Conservation (phyloP, 1,140 invertebrate genomes). For the Drosophila pseudoananassae region DNA sequence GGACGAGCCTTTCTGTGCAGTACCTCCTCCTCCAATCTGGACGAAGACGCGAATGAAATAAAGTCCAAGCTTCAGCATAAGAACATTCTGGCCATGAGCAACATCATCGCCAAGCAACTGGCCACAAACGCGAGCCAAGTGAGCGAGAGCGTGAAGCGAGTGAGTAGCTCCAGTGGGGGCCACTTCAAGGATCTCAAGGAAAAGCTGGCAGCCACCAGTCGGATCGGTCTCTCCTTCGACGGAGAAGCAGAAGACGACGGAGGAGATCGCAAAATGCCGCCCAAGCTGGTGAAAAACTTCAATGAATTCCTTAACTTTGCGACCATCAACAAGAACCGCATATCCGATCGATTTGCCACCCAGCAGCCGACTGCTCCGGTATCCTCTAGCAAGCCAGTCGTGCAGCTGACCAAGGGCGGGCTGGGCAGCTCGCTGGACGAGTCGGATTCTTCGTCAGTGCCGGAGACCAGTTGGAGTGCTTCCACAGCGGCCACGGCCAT, state of each 20-base stretch:
- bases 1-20: constrained; percentile 52
- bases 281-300: constrained; percentile 91
- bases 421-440: constrained; percentile 84
- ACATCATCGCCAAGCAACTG: constrained; percentile 81
- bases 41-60: constrained; percentile 29
- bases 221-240: constrained; percentile 55
- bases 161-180: constrained; percentile 78
- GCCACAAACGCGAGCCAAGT: constrained; percentile 66
- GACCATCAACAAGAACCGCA: constrained; percentile 86
- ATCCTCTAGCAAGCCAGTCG: constrained; percentile 69
- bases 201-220: constrained; percentile 84
- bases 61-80: constrained; percentile 60
- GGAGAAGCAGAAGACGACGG: constrained; percentile 15
- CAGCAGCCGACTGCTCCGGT: constrained; percentile 35
- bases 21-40: constrained; percentile 50
- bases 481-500: constrained; percentile 78
- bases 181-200: constrained; percentile 86
- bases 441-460: constrained; percentile 84
- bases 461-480: constrained; percentile 78
- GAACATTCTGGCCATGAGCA: constrained; percentile 76
- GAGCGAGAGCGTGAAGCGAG: constrained; percentile 70
- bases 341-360: constrained; percentile 65
- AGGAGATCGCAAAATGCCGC: constrained; percentile 63
- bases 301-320: constrained; percentile 93
- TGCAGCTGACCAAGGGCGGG: constrained; percentile 83